A percentile compares a stretch with the other conserved stretches of the same genome.
phyloP scores from a whole-genome alignment of 1,140 invertebrate genomes.

The Harpegnathos saltator region DNA sequence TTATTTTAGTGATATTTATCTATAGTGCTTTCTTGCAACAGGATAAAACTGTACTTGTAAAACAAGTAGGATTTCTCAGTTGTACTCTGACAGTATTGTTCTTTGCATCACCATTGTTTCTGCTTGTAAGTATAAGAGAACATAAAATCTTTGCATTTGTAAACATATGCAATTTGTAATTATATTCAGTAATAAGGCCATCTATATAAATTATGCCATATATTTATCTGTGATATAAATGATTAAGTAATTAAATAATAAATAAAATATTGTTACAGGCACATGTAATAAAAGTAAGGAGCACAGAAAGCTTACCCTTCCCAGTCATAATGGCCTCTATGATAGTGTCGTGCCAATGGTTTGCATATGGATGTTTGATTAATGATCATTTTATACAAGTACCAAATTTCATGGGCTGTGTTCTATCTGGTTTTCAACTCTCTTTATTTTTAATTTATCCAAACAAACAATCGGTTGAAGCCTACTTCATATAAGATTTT shows the following conservation, averaged over 20 bases:
- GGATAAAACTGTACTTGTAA: constrained; percentile 74
- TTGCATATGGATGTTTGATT: constrained; percentile 90
- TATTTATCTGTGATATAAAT: constrained; percentile 12
- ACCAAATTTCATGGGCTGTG: constrained; percentile 90
- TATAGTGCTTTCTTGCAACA: constrained; percentile 83
- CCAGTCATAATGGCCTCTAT: constrained; percentile 92
- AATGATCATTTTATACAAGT: constrained; percentile 91
- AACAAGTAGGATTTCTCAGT: constrained; percentile 88
- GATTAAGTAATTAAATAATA: not conserved
- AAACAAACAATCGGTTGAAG: constrained; percentile 79
- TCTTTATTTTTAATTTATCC: constrained; percentile 90
- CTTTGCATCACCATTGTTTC: constrained; percentile 92
- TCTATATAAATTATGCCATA: not conserved
- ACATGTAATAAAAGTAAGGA: constrained; percentile 91
- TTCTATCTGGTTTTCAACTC: constrained; percentile 89
- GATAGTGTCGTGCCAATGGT: constrained; percentile 91
- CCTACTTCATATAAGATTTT: constrained; percentile 76
- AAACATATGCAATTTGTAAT: constrained; percentile 16
- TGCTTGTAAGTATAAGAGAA: constrained; percentile 86
- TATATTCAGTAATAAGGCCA: constrained; percentile 34
- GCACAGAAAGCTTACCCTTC: constrained; percentile 92
- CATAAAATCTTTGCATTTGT: constrained; percentile 48
- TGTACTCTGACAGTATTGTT: constrained; percentile 91
- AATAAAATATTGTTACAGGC: constrained; percentile 81
- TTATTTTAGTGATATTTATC: constrained; percentile 82